Evolutionary conservation across 2,113 vertebrate species (phyloP).

Genomic region (Rallus limicola): DNA sequence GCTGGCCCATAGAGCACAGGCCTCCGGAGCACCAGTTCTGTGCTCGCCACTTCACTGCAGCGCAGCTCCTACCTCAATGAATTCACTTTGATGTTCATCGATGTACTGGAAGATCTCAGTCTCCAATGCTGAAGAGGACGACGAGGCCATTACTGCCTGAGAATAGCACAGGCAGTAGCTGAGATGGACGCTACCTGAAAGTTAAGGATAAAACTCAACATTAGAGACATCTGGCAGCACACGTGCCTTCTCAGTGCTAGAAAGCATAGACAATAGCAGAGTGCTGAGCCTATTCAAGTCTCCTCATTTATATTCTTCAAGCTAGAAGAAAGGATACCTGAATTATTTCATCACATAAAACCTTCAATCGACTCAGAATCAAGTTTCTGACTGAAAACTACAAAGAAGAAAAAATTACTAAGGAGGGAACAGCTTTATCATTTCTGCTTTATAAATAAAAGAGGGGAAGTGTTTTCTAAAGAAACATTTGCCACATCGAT

Average conservation of each 20-base stretch:
- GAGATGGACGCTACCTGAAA: background rate
- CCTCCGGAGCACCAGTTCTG: background rate
- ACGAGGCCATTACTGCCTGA: background rate
- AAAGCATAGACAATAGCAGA: background rate
- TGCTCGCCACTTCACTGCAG: background rate
- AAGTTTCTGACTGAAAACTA: background rate
- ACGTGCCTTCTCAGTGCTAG: background rate
- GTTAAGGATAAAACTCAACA: background rate
- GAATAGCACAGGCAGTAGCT: background rate
- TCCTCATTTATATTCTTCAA: background rate
- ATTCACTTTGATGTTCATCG: slow-evolving; percentile 68
- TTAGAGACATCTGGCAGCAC: background rate
- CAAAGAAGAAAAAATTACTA: background rate
- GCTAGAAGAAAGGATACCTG: background rate
- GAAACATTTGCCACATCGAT: background rate
- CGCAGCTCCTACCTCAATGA: slow-evolving; percentile 62
- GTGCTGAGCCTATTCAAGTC: background rate
- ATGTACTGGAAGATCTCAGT: slow-evolving; percentile 62
- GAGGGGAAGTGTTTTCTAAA: background rate
- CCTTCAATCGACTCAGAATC: background rate
- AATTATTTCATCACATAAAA: background rate
- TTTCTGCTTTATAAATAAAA: background rate
- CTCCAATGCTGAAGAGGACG: background rate
- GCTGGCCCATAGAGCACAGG: accelerated
- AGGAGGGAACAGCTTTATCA: background rate